Percentiles rank a stretch among this genome's conserved stretches.
phyloP scores from a whole-genome alignment of 1,140 invertebrate genomes.

The Drosophila insularis region DNA sequence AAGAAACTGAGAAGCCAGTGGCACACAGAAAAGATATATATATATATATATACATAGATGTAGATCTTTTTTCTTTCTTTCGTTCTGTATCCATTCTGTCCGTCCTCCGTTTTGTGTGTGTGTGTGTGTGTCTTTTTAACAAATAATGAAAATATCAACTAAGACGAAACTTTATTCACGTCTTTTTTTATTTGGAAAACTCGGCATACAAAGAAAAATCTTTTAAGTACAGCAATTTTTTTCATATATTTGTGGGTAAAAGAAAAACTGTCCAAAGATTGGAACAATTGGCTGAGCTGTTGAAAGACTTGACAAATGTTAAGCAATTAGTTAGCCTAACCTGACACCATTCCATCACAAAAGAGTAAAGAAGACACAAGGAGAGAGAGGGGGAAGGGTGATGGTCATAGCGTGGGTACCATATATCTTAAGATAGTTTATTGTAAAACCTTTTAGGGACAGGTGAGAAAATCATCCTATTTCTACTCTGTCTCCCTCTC shows the following conservation, averaged over 20 bases:
- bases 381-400: background rate
- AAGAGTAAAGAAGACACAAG: background rate
- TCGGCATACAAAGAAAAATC: constrained; percentile 40
- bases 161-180: constrained; percentile 25
- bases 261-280: constrained; percentile 44
- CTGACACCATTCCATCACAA: constrained; percentile 76
- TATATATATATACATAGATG: background rate
- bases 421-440: constrained; percentile 53
- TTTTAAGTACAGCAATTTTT: constrained; percentile 50
- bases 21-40: background rate
- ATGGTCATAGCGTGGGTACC: constrained; percentile 11
- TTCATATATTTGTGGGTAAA: constrained; percentile 7
- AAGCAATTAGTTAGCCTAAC: constrained; percentile 62
- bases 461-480: background rate
- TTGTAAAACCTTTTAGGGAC: background rate
- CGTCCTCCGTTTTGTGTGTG: background rate
- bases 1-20: constrained; percentile 15
- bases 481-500: background rate
- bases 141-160: constrained; percentile 53
- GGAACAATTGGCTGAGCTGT: constrained; percentile 46
- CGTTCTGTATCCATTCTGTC: background rate
- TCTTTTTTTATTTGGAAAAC: constrained; percentile 28
- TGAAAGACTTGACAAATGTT: constrained; percentile 71
- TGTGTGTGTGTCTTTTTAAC: constrained; percentile 3
- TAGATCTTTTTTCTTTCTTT: constrained; percentile 16